Percentiles rank a stretch among this genome's conserved stretches.
Evolutionary conservation across 2,797 vertebrate genomes (phyloP).

Genomic region (Morelia viridis): DNA sequence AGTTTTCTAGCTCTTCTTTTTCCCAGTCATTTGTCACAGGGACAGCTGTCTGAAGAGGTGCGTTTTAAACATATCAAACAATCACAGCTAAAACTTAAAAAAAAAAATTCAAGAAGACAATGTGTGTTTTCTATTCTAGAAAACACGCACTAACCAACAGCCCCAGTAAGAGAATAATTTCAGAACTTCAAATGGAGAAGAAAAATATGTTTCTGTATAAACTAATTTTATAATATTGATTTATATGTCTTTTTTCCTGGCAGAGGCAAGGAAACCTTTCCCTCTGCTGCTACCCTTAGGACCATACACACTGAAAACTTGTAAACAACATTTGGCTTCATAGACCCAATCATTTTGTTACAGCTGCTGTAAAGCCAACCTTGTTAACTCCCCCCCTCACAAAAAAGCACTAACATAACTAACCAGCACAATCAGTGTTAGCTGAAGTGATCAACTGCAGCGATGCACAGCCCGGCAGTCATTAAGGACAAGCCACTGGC

Average conservation of each 20-base stretch:
- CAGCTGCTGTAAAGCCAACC: background rate
- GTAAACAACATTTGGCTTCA: background rate
- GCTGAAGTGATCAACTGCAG: background rate
- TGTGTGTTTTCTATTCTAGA: background rate
- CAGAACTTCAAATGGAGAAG: background rate
- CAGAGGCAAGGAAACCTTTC: background rate
- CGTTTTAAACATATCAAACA: background rate
- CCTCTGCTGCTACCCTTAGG: background rate
- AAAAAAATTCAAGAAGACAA: background rate
- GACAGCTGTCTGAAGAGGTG: too few relatives aligned
- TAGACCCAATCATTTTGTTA: background rate
- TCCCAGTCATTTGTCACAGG: background rate
- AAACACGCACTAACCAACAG: background rate
- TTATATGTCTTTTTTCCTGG: background rate
- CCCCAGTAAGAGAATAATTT: background rate
- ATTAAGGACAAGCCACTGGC: background rate
- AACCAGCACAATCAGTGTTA: background rate
- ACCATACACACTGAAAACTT: background rate
- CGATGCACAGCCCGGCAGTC: background rate
- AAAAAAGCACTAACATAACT: background rate
- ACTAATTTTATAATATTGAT: background rate
- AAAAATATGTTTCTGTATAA: background rate
- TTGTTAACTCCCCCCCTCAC: background rate
- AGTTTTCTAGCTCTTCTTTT: background rate
- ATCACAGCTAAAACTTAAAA: background rate